These are phyloP conservation scores for Myiopsitta monachus DNA, from an alignment of 2,113 vertebrate genomes.

Conservation along the genomic window DNA sequence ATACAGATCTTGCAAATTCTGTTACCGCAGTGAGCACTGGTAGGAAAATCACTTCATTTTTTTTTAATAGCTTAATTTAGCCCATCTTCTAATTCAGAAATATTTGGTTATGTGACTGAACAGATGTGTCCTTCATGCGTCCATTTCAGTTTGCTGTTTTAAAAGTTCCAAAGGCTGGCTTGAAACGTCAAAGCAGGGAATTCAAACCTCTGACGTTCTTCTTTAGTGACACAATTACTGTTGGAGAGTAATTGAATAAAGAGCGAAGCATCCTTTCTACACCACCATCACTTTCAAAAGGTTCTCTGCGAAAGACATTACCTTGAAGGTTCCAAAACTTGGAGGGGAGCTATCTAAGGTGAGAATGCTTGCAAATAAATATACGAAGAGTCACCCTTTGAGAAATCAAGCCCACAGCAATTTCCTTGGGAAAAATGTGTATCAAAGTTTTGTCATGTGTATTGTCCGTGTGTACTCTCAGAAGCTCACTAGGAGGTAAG, in stretches of 20 bases:
- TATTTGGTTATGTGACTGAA: background rate
- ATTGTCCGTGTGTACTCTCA: background rate
- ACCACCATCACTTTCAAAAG: background rate
- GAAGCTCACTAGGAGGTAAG: background rate
- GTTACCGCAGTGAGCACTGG: fast-evolving
- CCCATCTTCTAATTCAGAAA: background rate
- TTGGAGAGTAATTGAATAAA: background rate
- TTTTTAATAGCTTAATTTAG: background rate
- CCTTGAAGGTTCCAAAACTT: background rate
- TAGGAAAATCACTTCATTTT: background rate
- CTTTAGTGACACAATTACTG: background rate
- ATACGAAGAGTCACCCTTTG: fast-evolving
- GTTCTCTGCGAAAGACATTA: background rate
- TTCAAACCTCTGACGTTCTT: background rate
- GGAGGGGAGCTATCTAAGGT: background rate
- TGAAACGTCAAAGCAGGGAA: background rate
- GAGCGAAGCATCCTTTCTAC: background rate
- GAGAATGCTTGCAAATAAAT: background rate
- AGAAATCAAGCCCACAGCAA: background rate
- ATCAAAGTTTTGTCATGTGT: background rate
- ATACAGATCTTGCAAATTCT: background rate
- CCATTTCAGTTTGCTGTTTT: background rate
- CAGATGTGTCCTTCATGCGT: background rate
- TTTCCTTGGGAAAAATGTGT: background rate
- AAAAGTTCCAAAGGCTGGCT: background rate